Conservation (phyloP, 2,888 invertebrate genomes). For the Chalcosyrphus nemorum region DNA sequence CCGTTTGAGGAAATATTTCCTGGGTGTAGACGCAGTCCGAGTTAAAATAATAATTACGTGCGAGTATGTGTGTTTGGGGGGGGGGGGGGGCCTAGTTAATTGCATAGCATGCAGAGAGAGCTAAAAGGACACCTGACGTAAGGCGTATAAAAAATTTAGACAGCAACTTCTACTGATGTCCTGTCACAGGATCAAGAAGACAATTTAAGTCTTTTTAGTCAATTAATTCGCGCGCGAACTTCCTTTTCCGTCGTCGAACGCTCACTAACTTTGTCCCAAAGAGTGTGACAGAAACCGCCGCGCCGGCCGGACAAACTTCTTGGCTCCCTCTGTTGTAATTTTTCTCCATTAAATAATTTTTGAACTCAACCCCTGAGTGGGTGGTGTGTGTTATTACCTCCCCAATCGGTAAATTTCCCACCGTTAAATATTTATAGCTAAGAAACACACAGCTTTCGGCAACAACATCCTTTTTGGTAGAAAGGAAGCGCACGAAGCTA, state of each 20-base stretch:
- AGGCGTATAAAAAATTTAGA: neutral
- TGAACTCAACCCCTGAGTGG: conserved; percentile 29
- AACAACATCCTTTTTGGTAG: conserved; percentile 30
- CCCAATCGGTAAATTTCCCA: conserved; percentile 77
- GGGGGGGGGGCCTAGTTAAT: conserved; percentile 11
- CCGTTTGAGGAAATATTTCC: conserved; percentile 55
- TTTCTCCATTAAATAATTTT: conserved; percentile 70
- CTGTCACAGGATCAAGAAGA: conserved; percentile 28
- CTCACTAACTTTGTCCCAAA: conserved; percentile 27
- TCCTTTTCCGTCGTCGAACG: no score
- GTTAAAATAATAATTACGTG: conserved; percentile 9
- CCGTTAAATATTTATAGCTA: conserved; percentile 77
- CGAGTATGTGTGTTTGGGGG: neutral
- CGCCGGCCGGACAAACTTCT: conserved; percentile 40
- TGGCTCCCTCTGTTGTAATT: conserved; percentile 49
- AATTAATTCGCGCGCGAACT: conserved; percentile 53
- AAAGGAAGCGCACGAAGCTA: neutral
- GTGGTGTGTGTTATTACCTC: conserved; percentile 73
- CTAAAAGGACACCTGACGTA: neutral
- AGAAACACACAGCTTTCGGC: conserved; percentile 70
- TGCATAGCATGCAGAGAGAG: neutral
- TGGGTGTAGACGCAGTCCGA: conserved; percentile 31
- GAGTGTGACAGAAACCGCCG: conserved; percentile 47
- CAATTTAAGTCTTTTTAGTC: conserved; percentile 22
- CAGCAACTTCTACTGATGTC: neutral